Evolutionary conservation across 1,140 invertebrate genomes (phyloP).

Genomic region (Zaprionus tsacasi): DNA sequence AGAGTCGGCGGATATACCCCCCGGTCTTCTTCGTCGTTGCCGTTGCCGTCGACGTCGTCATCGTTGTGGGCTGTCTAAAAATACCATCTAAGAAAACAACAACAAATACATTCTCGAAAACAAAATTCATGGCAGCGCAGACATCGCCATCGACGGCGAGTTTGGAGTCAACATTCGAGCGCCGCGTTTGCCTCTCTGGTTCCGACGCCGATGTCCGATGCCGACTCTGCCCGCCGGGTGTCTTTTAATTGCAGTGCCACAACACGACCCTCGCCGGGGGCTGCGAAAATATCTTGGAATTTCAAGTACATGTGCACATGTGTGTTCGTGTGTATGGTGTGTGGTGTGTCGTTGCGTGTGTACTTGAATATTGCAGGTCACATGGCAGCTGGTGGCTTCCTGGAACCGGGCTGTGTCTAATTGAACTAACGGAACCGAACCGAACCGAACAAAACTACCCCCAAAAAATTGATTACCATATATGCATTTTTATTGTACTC

Average conservation of each 20-base stretch:
- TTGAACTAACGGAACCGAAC: constrained; percentile 28
- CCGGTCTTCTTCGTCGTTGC: constrained; percentile 23
- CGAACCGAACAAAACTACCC: constrained; percentile 28
- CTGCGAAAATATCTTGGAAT: constrained; percentile 80
- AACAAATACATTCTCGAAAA: constrained; percentile 62
- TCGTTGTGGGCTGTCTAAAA: constrained; percentile 57
- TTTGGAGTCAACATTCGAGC: constrained; percentile 62
- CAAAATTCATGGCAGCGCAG: constrained; percentile 27
- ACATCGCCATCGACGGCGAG: constrained; percentile 16
- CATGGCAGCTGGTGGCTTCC: constrained; percentile 46
- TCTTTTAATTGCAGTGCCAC: constrained; percentile 79
- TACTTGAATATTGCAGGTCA: constrained; percentile 63
- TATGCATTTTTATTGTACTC: constrained; percentile 10
- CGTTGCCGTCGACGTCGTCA: too few relatives aligned
- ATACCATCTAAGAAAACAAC: constrained; percentile 54
- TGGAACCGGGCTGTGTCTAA: constrained; percentile 52
- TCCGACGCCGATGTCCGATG: constrained; percentile 2
- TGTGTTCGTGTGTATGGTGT: constrained; percentile 28
- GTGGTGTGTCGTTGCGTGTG: constrained; percentile 19
- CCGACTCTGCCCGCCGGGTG: constrained; percentile 53
- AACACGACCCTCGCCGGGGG: constrained; percentile 60
- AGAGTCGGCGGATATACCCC: constrained; percentile 50
- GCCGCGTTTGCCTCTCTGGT: too few relatives aligned
- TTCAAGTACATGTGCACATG: constrained; percentile 65
- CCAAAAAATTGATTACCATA: constrained; percentile 7